Base-by-base conservation (phyloP, 2,888 invertebrate species). In the Drosophila parthenogenetica region DNA sequence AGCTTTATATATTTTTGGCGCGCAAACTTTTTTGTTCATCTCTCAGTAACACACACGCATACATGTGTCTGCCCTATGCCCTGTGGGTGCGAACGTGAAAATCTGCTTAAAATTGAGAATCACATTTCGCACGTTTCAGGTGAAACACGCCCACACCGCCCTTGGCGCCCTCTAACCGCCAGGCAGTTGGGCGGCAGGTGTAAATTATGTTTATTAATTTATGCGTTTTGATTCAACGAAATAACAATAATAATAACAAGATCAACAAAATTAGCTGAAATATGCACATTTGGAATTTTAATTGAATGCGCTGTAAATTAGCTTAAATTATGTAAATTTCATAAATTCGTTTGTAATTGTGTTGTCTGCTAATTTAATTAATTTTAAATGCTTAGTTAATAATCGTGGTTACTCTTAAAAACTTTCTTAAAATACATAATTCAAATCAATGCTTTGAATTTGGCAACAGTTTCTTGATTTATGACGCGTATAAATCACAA, bases 371-470 rank as follows among this genome's bases (percentile, higher is more conserved):
- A 66, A 81, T 79, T 81, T 69, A 68, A 88, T 87, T 72, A 61
- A 22, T 83, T 85, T 87, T 73, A 50, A 77, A 87, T 89, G 70
- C 69, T 79, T 59, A 78, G 81, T 81, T 87, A 87, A 81, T 87
- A 64, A 73, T 42, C 64, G 50, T 61, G 45, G 63, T 43, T 61
- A 35, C 57, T 32, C 45, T 61, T 37, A 35, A 32, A 2, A 22
- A 13, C 17, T 16, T 8, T 8, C 14, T 16, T 29, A 29, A 29
- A 29, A 48, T 17, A 35, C 43, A 71, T 58, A 65, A 58, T 59
- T 51, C 46, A 61, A 61, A 14, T 39, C 39, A 50, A 67, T 25
- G 42, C 45, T 45, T 14, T 39, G 13, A 55, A 51, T 50, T 76
- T 50, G 59, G 50, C 40, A 59, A 77, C 40, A 55, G 22, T 61